Conservation (phyloP, 1,140 invertebrate genomes). For the Hyles vespertilio region DNA sequence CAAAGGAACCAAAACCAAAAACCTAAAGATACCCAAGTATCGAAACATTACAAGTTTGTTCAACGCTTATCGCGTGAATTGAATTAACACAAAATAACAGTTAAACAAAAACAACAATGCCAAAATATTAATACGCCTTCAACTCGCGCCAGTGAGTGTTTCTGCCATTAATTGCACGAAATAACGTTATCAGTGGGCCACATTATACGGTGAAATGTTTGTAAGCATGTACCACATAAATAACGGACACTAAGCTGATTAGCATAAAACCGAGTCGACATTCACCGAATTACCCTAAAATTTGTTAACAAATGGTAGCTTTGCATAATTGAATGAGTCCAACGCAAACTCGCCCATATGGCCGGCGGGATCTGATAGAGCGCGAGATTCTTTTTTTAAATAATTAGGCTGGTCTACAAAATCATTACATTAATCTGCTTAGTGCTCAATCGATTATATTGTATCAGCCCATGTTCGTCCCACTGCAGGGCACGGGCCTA, state of each 20-base stretch:
- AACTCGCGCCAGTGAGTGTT: constrained; percentile 54
- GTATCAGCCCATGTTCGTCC: no score
- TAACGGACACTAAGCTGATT: constrained; percentile 68
- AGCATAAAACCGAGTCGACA: constrained; percentile 66
- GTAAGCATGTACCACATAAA: constrained; percentile 59
- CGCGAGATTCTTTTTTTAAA: constrained; percentile 3
- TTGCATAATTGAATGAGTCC: constrained; percentile 66
- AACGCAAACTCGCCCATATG: constrained; percentile 58
- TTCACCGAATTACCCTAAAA: constrained; percentile 64
- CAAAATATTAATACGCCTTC: constrained; percentile 48
- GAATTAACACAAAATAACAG: constrained; percentile 59
- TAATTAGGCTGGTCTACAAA: neutral
- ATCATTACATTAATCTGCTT: no score
- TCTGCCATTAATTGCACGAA: constrained; percentile 62
- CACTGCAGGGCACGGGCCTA: no score
- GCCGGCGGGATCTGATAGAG: constrained; percentile 26
- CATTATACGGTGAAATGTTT: constrained; percentile 52
- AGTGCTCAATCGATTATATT: no score
- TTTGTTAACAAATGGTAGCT: constrained; percentile 72
- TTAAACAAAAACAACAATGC: constrained; percentile 56
- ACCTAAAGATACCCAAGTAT: constrained; percentile 7
- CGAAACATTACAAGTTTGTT: constrained; percentile 2
- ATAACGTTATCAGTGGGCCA: constrained; percentile 57
- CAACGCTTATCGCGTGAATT: constrained; percentile 35
- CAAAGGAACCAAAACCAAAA: neutral